A percentile compares a stretch with the other conserved stretches of the same genome.
Conservation (phyloP, 2,888 invertebrate species). For the Latheticus oryzae region DNA sequence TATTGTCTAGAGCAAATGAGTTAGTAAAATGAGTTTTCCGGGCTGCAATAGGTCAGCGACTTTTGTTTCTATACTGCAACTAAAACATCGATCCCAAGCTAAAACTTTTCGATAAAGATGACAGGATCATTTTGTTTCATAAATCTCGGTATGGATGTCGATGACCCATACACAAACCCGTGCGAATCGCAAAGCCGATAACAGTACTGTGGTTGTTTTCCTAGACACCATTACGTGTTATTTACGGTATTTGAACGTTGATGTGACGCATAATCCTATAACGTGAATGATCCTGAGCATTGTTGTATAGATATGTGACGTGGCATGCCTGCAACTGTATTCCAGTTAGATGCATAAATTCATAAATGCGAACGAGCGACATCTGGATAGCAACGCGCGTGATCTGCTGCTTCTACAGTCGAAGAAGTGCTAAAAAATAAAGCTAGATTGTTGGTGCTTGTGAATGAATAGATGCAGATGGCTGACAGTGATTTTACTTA, state of each 20-base stretch:
- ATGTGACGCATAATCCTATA: constrained; percentile 28
- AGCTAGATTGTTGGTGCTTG: constrained; percentile 22
- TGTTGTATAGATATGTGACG: constrained; percentile 32
- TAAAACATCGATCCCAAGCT: constrained; percentile 3
- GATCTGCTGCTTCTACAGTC: constrained; percentile 13
- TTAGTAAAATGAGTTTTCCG: constrained; percentile 22
- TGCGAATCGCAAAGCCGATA: too few species aligned
- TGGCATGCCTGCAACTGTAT: constrained; percentile 46
- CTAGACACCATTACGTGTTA: constrained; percentile 22
- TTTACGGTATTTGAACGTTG: constrained; percentile 31
- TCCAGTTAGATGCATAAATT: constrained; percentile 55
- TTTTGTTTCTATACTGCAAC: constrained; percentile 5
- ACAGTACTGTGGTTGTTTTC: constrained; percentile 23
- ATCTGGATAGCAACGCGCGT: constrained; percentile 23
- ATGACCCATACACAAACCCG: too few species aligned
- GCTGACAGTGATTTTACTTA: too few species aligned
- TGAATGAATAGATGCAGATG: too few species aligned
- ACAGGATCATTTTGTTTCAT: too few species aligned
- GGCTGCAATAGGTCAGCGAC: constrained; percentile 10
- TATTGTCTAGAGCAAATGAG: constrained; percentile 18
- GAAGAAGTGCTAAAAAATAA: constrained; percentile 21
- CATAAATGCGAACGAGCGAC: constrained; percentile 53
- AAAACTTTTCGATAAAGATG: too few species aligned
- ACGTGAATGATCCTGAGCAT: constrained; percentile 31
- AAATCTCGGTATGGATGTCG: too few species aligned